These are phyloP conservation scores for Siphamia tubifer DNA, from an alignment of 2,113 vertebrate species.

Conservation along the genomic window DNA sequence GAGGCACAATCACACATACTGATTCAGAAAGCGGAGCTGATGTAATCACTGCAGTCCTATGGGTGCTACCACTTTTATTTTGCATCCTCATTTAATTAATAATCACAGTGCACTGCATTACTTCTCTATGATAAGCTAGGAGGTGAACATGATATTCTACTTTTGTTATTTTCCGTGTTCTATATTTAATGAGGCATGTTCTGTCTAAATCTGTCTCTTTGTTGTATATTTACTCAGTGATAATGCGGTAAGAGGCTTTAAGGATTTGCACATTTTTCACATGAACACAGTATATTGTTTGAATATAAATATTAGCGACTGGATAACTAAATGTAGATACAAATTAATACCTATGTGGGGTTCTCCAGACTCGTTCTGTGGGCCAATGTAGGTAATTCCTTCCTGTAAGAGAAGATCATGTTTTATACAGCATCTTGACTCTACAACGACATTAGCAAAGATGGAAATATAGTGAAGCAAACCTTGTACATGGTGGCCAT, in stretches of 20 bases:
- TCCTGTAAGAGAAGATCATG: slow-evolving; percentile 79
- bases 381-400: slow-evolving; percentile 92
- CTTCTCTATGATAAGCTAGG: not conserved
- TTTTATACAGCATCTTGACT: not conserved
- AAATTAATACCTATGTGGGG: slow-evolving; percentile 88
- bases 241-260: not conserved
- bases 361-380: slow-evolving; percentile 84
- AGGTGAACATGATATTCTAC: not conserved
- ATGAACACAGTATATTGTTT: not conserved
- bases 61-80: not conserved
- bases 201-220: not conserved
- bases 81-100: not conserved
- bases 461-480: not conserved
- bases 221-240: not conserved
- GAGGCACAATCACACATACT: slow-evolving; percentile 9
- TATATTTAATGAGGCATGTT: not conserved
- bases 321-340: not conserved
- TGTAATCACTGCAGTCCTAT: not conserved
- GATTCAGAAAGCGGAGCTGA: slow-evolving; percentile 9
- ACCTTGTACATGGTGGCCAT: not conserved
- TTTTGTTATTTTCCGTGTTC: not conserved
- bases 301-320: not conserved
- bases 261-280: not conserved
- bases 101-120: not conserved
- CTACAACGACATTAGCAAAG: not conserved